These are phyloP conservation scores for Vulpes ferrilata DNA, from an alignment of 2,113 vertebrate species.

Conservation along the genomic window DNA sequence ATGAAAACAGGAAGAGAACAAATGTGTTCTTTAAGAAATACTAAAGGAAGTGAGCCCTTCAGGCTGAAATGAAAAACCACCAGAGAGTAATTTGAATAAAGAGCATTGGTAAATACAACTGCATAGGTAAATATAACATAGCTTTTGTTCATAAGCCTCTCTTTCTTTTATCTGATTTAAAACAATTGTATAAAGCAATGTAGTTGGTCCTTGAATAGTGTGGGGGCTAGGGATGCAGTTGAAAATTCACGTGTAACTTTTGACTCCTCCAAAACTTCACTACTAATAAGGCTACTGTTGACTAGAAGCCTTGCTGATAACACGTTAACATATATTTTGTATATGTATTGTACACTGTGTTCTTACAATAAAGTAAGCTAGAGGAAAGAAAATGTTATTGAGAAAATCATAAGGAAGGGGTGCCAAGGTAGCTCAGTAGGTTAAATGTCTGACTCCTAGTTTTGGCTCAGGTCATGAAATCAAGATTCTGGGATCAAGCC, in stretches of 20 bases:
- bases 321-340: neutral
- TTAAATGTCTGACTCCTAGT: neutral
- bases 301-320: neutral
- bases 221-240: neutral
- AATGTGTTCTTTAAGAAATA: neutral
- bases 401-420: neutral
- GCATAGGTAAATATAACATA: neutral
- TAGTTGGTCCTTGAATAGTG: neutral
- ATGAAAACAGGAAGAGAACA: neutral
- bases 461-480: neutral
- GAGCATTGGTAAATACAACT: neutral
- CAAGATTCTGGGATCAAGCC: neutral
- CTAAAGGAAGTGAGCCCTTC: neutral
- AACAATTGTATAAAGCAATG: neutral
- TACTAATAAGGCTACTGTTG: neutral
- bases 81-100: neutral
- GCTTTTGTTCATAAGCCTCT: neutral
- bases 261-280: neutral
- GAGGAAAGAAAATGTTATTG: neutral
- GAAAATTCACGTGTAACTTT: neutral
- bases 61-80: neutral
- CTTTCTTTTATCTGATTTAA: neutral
- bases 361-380: neutral
- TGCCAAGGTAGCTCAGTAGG: neutral
- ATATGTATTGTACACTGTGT: neutral